Evolutionary conservation across 2,113 vertebrate species (phyloP), one percentile per base, ranked within the genome.

Genomic region (Eulacestoma nigropectus): DNA sequence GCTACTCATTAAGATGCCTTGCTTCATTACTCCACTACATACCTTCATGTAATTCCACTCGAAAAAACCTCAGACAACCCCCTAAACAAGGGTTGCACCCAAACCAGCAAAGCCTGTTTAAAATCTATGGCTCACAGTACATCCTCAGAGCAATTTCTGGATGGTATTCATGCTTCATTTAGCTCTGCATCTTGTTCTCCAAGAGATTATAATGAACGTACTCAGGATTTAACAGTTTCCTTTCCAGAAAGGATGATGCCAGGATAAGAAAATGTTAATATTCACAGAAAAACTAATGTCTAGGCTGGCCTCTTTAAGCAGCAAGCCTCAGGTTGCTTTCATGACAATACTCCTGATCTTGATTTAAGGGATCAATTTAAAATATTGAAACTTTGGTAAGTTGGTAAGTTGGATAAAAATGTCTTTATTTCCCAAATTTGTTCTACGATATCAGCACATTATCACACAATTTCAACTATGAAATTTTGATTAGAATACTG

Each of bases 91-190:
- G 18, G 26, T 39, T 87, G 22, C 32, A 72, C 53, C 46, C 73
- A 60, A 78, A 89, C n/a, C 75, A 92, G 79, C 52, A 90, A 95
- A 94, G 52, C n/a, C 57, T 60, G 10, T 89, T 90, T 90, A 47
- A 90, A 87, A 84, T 75, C 64, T 89, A 1, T 68, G 57, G 29
- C 79, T 90, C 23, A 44, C 7, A 87, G 46, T 81, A 41, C 26
- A 69, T 84, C 37, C 64, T 90, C 23, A 63, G 60, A 89, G 85
- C n/a, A 92, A 90, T 87, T 95, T 90, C n/a, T 46, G n/a, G 52
- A 81, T 94, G 85, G 64, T 77, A 81, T 92, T 93, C 88, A 82
- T 76, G 92, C 88, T 95, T 95, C 83, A 79, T 94, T 96, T 96
- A 93, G 26, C 67, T 87, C 56, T 87, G 16, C 73, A 53, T 90